Percentiles rank a stretch among this genome's conserved stretches.
Evolutionary conservation across 2,888 invertebrate species (phyloP).

Genomic region (Lasioglossum villosulum): DNA sequence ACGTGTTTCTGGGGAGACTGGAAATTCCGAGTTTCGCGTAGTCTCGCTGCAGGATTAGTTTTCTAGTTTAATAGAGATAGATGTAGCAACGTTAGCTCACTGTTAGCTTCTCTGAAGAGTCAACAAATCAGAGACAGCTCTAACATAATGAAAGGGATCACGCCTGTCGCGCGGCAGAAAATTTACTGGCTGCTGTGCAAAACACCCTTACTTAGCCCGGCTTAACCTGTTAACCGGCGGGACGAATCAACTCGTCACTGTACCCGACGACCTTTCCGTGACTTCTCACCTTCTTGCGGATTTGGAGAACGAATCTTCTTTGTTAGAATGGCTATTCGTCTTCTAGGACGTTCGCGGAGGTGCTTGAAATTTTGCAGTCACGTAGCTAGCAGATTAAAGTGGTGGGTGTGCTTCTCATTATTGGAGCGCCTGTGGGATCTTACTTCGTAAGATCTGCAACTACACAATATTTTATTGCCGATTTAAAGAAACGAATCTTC

Average conservation of each 20-base stretch:
- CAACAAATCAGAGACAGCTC: neutral
- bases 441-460: neutral
- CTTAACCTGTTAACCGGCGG: slow-evolving; percentile 1
- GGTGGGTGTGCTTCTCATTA: neutral
- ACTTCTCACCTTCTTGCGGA: neutral
- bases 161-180: neutral
- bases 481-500: no score
- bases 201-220: neutral
- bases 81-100: neutral
- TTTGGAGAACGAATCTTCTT: neutral
- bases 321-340: neutral
- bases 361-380: neutral
- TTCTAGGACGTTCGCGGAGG: neutral
- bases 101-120: neutral
- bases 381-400: neutral
- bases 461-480: neutral
- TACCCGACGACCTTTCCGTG: neutral
- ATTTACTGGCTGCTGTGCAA: neutral
- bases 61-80: neutral
- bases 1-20: neutral
- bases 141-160: neutral
- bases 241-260: neutral
- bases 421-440: no score
- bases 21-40: neutral
- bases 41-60: neutral